Percentiles rank a stretch among this genome's conserved stretches.
Conservation (phyloP, 2,797 vertebrate species). For the Intellagama lesueurii region DNA sequence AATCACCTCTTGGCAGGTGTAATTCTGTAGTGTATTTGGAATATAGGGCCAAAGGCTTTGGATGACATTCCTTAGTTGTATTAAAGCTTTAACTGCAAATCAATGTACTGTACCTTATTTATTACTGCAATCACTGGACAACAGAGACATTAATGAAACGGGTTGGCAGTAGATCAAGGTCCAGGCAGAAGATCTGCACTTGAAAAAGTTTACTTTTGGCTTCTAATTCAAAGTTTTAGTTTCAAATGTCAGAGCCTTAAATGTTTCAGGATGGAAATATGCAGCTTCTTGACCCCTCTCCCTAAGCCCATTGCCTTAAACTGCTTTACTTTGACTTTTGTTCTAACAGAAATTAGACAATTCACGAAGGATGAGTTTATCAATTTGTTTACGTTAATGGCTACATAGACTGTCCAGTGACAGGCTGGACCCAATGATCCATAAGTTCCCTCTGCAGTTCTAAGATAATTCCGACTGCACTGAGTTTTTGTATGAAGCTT, state of each 20-base stretch:
- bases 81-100: constrained; percentile 1
- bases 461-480: too few species aligned
- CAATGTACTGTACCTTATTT: constrained; percentile 1
- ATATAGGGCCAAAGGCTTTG: not conserved
- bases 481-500: not conserved
- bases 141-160: not conserved
- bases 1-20: constrained; percentile 1
- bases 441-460: too few species aligned
- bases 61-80: not conserved
- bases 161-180: not conserved
- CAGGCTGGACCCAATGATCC: not conserved
- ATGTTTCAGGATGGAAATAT: not conserved
- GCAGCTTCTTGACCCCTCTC: not conserved
- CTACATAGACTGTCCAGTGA: not conserved
- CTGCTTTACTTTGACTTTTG: not conserved
- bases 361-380: not conserved
- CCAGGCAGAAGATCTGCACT: not conserved
- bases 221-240: not conserved
- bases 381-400: not conserved
- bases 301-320: not conserved
- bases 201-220: not conserved
- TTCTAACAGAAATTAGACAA: not conserved
- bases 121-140: not conserved
- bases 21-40: not conserved
- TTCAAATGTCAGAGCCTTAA: not conserved